Conservation (phyloP, 2,797 vertebrate species). For the Euphonia xanthogaster region DNA sequence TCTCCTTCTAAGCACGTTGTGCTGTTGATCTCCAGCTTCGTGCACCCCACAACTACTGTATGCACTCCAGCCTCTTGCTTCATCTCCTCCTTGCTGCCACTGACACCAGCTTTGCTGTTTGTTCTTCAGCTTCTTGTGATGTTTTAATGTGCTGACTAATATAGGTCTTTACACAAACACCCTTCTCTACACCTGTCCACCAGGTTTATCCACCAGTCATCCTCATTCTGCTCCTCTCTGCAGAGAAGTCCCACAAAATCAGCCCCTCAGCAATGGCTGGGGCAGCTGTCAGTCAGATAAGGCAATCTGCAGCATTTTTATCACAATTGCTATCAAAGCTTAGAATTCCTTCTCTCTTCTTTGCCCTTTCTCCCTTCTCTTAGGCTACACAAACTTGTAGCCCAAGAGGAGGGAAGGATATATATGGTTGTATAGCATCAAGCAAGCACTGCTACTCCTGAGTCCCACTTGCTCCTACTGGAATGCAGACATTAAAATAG, state of each 20-base stretch:
- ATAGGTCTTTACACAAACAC: background rate
- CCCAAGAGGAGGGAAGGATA: background rate
- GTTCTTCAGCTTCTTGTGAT: background rate
- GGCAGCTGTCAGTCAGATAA: background rate
- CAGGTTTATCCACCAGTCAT: background rate
- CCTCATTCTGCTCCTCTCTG: background rate
- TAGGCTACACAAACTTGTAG: background rate
- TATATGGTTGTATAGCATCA: background rate
- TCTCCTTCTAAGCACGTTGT: background rate
- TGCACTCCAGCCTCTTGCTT: background rate
- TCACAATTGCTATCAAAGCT: background rate
- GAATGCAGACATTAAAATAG: background rate
- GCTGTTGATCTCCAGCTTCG: accelerated
- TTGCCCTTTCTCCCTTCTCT: background rate
- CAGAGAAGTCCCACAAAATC: background rate
- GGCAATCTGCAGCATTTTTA: background rate
- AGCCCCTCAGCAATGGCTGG: background rate
- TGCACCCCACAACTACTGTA: accelerated
- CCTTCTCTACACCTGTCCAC: background rate
- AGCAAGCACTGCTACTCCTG: accelerated
- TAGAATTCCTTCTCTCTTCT: background rate
- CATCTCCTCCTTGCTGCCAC: background rate
- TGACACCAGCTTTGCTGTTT: background rate
- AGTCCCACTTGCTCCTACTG: background rate
- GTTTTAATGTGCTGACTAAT: background rate